A percentile compares a stretch with the other conserved stretches of the same genome.
These are phyloP conservation scores for Genyomyrus donnyi DNA, from an alignment of 2,113 vertebrate genomes.

Conservation along the genomic window DNA sequence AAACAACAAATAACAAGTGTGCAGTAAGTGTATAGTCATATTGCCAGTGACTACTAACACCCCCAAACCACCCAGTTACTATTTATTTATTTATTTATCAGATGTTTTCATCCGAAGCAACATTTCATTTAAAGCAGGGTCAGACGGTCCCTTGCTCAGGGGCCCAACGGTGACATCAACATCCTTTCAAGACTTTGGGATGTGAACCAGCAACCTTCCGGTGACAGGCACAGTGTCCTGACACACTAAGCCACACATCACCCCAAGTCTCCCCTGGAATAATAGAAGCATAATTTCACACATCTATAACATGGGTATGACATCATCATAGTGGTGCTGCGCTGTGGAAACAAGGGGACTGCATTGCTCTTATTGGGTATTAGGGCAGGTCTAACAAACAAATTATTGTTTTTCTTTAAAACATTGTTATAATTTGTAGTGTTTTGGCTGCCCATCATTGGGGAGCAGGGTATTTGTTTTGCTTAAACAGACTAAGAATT, in stretches of 20 bases:
- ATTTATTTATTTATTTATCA: background rate
- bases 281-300: background rate
- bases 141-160: background rate
- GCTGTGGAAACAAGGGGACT: background rate
- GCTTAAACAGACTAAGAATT: background rate
- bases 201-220: background rate
- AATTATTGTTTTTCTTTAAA: background rate
- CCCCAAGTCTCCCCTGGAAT: background rate
- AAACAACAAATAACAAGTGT: background rate
- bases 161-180: background rate
- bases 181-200: background rate
- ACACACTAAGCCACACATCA: background rate
- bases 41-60: background rate
- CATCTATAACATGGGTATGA: background rate
- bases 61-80: background rate
- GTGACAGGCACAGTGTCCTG: background rate
- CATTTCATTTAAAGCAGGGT: background rate
- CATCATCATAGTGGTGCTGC: background rate
- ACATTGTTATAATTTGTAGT: background rate
- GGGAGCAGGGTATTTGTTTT: background rate
- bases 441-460: background rate
- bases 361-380: background rate
- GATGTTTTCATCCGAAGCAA: background rate
- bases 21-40: background rate
- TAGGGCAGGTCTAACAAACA: background rate